Base-by-base conservation (phyloP, 1,140 invertebrate genomes). In the Drosophila murphyi region DNA sequence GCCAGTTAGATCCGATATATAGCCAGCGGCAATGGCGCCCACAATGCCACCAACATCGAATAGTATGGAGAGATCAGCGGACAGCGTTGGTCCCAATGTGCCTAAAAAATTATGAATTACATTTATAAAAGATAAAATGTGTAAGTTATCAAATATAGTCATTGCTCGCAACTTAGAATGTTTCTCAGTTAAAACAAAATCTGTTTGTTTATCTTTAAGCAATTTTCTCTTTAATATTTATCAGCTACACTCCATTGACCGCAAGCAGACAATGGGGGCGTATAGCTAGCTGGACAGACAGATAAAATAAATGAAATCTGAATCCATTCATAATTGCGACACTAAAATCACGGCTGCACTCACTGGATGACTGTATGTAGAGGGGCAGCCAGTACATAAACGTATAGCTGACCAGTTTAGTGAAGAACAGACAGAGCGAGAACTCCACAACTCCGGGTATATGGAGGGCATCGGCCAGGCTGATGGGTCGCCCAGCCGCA, bases 371-470 rank as follows among this genome's bases (percentile, higher is more conserved):
- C 54, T 95, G 95, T 59, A 99, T 97, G 82, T 99, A 99, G 10
- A 96, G 93, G 51, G 98, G 98, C 75, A 99, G 93, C 98, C 98
- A 99, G 92, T 97, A 99, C 7, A 99, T 95, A 93, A 99, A 99
- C 63, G 98, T 99, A 91, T 99, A 99, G 91, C 97, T 98, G 59
- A 99, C 98, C 4, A 99, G 94, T 93, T 99, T 99, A n/a, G 98
- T 97, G 93, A 99, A 99, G 93, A 99, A 99, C 37, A 99, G 93
- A 41, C 97, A 97, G 2, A 99, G 90, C 0, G 98, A 98, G 93
- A 97, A 99, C 93, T 99, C 98, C 3, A 98, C 85, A 2, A 99
- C 98, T 28, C 98, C 98, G n/a, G 97, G 97, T 88, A 98, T 98
- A 75, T 93, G 93, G 0, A 98, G 92, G 32, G 98, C 97, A 39